Conservation (phyloP, 2,797 vertebrate genomes). For the Tapera naevia region DNA sequence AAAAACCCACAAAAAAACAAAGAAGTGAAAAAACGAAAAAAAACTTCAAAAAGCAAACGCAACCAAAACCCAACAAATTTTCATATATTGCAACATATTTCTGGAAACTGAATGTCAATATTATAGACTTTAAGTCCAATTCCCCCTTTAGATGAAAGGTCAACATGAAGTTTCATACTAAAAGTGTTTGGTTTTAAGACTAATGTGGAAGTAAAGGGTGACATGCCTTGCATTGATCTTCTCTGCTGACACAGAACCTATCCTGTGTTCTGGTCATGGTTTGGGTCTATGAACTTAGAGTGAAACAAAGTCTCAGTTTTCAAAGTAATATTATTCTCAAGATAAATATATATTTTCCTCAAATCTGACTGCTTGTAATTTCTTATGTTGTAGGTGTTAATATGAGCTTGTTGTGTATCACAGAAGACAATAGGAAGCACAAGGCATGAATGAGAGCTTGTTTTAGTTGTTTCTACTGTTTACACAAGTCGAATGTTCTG, state of each 20-base stretch:
- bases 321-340: neutral
- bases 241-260: neutral
- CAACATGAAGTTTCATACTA: neutral
- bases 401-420: neutral
- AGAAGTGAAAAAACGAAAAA: too few species aligned
- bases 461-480: neutral
- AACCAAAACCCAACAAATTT: neutral
- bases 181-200: neutral
- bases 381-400: neutral
- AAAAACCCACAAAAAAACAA: too few species aligned
- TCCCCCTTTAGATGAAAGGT: neutral
- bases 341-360: neutral
- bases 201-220: rapidly evolving
- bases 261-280: neutral
- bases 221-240: neutral
- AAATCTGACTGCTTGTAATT: neutral
- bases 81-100: neutral
- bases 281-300: neutral
- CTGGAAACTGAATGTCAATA: neutral
- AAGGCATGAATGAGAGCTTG: neutral
- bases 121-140: neutral
- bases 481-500: neutral
- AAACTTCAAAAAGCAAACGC: too few species aligned
- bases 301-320: neutral
- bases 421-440: neutral